These are phyloP conservation scores for Mico argentatus DNA, from an alignment of 2,797 vertebrate species.

Conservation along the genomic window DNA sequence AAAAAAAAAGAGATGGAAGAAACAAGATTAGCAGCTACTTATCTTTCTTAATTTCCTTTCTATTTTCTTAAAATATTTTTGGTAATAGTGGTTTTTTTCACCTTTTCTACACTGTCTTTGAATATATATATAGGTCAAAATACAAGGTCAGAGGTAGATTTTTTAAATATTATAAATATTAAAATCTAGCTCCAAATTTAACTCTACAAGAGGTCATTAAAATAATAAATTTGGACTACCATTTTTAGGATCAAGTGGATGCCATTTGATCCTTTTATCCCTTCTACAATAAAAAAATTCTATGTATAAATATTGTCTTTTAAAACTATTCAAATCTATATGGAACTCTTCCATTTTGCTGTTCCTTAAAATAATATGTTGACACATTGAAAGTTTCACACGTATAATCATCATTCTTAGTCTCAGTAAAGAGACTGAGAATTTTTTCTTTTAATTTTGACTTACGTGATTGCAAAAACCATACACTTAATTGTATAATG, in stretches of 20 bases:
- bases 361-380: neutral
- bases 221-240: neutral
- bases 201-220: neutral
- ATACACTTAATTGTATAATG: neutral
- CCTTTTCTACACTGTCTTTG: neutral
- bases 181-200: neutral
- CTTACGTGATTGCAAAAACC: neutral
- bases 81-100: neutral
- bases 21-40: neutral
- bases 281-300: neutral
- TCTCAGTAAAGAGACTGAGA: neutral
- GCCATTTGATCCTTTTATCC: neutral
- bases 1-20: neutral
- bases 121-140: neutral
- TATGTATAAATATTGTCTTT: neutral
- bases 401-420: neutral
- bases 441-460: neutral
- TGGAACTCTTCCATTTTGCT: neutral
- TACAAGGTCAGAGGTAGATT: neutral
- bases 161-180: neutral
- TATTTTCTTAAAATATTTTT: neutral
- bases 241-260: neutral
- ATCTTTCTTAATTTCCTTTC: neutral
- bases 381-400: neutral
- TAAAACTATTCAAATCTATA: neutral